Percentiles rank a stretch among this genome's conserved stretches.
Conservation (phyloP, 1,140 invertebrate genomes). For the Nilaparvata lugens region DNA sequence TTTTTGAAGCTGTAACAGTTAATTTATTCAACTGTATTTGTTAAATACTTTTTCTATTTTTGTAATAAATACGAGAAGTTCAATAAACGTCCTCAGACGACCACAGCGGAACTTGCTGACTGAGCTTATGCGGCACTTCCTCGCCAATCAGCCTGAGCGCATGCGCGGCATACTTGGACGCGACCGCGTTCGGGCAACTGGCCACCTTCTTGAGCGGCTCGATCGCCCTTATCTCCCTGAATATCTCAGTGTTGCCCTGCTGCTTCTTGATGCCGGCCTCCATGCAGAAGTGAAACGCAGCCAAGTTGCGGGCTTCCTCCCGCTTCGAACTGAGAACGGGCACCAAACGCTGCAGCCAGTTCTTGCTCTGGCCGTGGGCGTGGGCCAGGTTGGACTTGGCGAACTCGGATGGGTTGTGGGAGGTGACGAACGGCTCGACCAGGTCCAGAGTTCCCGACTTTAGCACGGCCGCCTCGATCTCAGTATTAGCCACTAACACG, state of each 20-base stretch:
- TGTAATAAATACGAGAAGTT: no score
- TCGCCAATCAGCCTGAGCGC: constrained; percentile 92
- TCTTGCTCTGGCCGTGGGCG: constrained; percentile 91
- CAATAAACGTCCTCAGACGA: constrained; percentile 95
- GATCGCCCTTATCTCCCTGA: constrained; percentile 90
- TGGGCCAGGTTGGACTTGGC: constrained; percentile 85
- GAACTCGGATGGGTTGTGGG: constrained; percentile 91
- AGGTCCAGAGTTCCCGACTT: constrained; percentile 91
- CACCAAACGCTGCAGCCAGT: constrained; percentile 88
- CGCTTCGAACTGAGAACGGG: constrained; percentile 92
- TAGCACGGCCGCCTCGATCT: constrained; percentile 92
- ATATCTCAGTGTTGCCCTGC: constrained; percentile 90
- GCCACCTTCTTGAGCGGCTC: constrained; percentile 93
- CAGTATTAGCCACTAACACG: constrained; percentile 93
- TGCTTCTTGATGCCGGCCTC: constrained; percentile 96
- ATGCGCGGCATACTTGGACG: constrained; percentile 94
- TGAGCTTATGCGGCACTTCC: constrained; percentile 92
- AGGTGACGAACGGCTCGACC: constrained; percentile 92
- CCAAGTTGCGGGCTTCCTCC: constrained; percentile 91
- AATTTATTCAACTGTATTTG: no score
- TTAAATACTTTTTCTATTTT: no score
- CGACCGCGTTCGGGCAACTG: constrained; percentile 94
- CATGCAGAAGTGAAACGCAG: constrained; percentile 99
- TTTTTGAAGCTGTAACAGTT: no score
- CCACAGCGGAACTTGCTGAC: constrained; percentile 97